Evolutionary conservation across 2,113 vertebrate genomes (phyloP).

Genomic region (Emydura subglobosa): DNA sequence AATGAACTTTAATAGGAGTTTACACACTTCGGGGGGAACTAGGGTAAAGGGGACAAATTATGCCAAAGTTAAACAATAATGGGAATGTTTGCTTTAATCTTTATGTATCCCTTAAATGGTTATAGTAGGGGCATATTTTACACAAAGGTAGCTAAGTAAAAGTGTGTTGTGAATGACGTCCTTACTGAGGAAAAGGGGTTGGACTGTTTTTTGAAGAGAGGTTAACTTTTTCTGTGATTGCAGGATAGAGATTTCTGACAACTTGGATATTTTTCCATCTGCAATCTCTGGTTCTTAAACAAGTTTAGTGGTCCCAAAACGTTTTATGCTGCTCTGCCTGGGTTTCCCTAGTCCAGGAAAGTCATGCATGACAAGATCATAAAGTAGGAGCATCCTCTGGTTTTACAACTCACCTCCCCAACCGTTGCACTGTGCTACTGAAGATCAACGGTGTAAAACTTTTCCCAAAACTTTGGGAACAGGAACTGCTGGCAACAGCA

Average conservation of each 20-base stretch:
- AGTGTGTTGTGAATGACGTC: neutral
- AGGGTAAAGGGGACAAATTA: neutral
- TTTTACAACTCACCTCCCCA: neutral
- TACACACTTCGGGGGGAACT: neutral
- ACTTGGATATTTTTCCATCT: neutral
- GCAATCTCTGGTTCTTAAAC: neutral
- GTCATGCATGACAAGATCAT: neutral
- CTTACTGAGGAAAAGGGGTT: neutral
- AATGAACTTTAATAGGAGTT: neutral
- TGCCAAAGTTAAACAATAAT: neutral
- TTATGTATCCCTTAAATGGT: neutral
- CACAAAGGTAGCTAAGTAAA: neutral
- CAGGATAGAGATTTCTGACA: neutral
- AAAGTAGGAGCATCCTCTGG: neutral
- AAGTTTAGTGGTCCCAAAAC: neutral
- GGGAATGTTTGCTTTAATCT: neutral
- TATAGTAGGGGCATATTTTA: neutral
- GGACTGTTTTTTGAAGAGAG: neutral
- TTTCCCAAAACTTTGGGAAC: neutral
- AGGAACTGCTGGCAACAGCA: neutral
- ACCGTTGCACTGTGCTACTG: neutral
- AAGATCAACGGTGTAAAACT: too few relatives aligned
- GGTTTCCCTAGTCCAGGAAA: neutral
- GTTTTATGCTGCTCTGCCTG: neutral
- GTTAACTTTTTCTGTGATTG: neutral